phyloP scores from a whole-genome alignment of 2,888 invertebrate genomes.

The Aphodius granarius region DNA sequence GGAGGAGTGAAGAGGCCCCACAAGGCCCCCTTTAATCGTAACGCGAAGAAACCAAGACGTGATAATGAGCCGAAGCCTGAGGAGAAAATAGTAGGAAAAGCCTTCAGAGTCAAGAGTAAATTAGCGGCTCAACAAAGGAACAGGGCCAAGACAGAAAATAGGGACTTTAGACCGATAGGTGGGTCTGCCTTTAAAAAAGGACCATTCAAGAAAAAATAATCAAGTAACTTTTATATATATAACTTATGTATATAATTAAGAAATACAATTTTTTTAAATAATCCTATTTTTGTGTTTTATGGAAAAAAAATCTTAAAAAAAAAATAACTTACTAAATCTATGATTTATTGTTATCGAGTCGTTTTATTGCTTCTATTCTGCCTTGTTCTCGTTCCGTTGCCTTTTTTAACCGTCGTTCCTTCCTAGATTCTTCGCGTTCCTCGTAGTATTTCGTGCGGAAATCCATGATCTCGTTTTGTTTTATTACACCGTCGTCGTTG shows the following conservation, averaged over 20 bases:
- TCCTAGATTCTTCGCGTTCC: constrained; percentile 65
- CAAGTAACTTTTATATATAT: background rate
- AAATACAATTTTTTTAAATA: constrained; percentile 19
- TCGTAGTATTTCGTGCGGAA: constrained; percentile 73
- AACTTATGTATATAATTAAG: background rate
- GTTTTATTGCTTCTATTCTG: constrained; percentile 35
- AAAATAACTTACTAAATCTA: constrained; percentile 10
- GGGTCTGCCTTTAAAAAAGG: constrained; percentile 24
- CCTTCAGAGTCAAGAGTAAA: constrained; percentile 20
- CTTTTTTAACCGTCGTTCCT: constrained; percentile 60
- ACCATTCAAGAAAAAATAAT: constrained; percentile 13
- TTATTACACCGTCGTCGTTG: constrained; percentile 42
- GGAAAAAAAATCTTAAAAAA: constrained; percentile 3
- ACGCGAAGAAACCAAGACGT: constrained; percentile 40
- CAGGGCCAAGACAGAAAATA: constrained; percentile 43
- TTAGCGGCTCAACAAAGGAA: constrained; percentile 30
- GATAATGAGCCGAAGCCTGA: constrained; percentile 26
- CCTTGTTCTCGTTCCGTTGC: constrained; percentile 45
- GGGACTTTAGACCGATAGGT: constrained; percentile 46
- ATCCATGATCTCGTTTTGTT: constrained; percentile 52
- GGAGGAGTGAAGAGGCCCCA: constrained; percentile 37
- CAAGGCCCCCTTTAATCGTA: constrained; percentile 36
- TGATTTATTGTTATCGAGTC: constrained; percentile 20
- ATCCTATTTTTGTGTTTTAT: constrained; percentile 26
- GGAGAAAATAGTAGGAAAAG: constrained; percentile 17